Percentiles rank a stretch among this genome's conserved stretches.
These are phyloP conservation scores for Neogale vison DNA, from an alignment of 2,113 vertebrate genomes.

Conservation along the genomic window DNA sequence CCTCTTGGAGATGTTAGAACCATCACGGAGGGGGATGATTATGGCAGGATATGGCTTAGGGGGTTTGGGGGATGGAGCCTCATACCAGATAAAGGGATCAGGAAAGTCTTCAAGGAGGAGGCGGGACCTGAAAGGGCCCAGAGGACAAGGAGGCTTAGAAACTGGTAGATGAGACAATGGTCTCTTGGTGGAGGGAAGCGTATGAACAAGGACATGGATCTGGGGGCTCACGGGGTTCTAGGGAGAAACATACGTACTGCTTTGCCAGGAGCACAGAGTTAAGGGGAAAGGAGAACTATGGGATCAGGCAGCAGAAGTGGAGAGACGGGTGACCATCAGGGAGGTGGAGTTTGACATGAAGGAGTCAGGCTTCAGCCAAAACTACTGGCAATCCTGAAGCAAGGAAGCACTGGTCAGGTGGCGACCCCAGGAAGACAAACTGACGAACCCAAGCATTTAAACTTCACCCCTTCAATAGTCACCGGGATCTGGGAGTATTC, in stretches of 20 bases:
- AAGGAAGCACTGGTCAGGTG: neutral
- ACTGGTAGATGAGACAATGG: rapidly evolving
- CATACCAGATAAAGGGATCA: neutral
- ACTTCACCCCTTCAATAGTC: neutral
- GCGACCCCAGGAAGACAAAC: neutral
- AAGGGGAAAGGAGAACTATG: neutral
- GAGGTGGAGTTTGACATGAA: neutral
- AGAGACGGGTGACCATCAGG: neutral
- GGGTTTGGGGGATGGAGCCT: neutral
- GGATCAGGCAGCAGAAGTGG: neutral
- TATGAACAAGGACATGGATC: neutral
- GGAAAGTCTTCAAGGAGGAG: neutral
- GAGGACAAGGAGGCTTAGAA: neutral
- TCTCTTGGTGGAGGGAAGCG: neutral
- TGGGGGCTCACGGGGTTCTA: rapidly evolving
- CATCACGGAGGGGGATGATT: rapidly evolving
- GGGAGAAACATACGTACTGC: neutral
- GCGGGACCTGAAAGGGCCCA: neutral
- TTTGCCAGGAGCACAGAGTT: neutral
- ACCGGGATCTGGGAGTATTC: neutral
- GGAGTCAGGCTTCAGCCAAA: neutral
- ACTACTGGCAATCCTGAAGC: neutral
- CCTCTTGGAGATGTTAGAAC: neutral
- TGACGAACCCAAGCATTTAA: rapidly evolving
- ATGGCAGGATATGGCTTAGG: neutral